A percentile compares a stretch with the other conserved stretches of the same genome.
phyloP scores from a whole-genome alignment of 2,113 vertebrate genomes.

The Octodon degus region DNA sequence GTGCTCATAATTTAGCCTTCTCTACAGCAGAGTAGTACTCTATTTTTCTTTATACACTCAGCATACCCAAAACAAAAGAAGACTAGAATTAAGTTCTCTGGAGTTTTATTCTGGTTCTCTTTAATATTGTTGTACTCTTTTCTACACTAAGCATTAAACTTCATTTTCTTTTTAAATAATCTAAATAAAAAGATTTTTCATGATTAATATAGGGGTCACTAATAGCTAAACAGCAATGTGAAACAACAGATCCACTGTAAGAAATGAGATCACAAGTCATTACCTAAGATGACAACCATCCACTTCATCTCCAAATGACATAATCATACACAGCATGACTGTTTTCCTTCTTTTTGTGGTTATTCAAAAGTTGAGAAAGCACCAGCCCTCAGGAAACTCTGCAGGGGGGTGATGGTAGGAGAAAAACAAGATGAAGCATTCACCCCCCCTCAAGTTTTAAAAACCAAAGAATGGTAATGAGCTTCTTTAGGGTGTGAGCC shows the following conservation, averaged over 20 bases:
- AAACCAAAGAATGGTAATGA: conserved; percentile 29
- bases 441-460: conserved; percentile 43
- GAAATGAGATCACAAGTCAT: not conserved
- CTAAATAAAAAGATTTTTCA: not conserved
- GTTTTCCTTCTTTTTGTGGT: not conserved
- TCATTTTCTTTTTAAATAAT: not conserved
- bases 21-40: not conserved
- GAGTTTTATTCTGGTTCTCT: not conserved
- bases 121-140: not conserved
- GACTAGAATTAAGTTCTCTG: not conserved
- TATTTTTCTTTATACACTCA: not conserved
- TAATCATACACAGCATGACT: not conserved
- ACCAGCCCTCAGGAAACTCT: conserved; percentile 7
- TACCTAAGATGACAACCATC: not conserved
- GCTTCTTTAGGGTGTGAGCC: conserved; percentile 5
- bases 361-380: conserved; percentile 33
- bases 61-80: not conserved
- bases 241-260: not conserved
- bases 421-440: conserved; percentile 2
- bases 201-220: not conserved
- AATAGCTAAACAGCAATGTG: not conserved
- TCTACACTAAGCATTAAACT: conserved; percentile 4
- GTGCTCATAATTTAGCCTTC: not conserved
- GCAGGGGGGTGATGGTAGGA: too few relatives aligned
- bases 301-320: not conserved